These are phyloP conservation scores for Lemur catta DNA, from an alignment of 2,797 vertebrate genomes.

Conservation along the genomic window DNA sequence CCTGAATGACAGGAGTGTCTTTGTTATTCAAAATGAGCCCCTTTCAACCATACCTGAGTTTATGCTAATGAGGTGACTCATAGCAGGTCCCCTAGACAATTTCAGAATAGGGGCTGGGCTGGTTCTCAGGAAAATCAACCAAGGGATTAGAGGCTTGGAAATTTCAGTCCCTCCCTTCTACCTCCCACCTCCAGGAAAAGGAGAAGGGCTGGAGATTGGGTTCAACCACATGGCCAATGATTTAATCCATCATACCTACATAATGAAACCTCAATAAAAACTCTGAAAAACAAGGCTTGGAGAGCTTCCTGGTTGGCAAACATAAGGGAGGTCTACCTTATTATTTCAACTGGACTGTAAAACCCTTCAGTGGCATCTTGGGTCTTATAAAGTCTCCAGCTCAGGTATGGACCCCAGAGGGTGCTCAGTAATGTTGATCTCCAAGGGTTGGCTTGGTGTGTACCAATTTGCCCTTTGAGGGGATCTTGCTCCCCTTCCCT, in stretches of 20 bases:
- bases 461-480: background rate
- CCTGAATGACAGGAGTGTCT: background rate
- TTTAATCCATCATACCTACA: background rate
- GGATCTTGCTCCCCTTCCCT: background rate
- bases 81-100: background rate
- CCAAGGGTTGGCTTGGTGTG: background rate
- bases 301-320: background rate
- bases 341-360: background rate
- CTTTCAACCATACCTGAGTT: background rate
- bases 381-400: background rate
- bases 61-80: constrained; percentile 33
- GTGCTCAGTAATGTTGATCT: background rate
- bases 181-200: background rate
- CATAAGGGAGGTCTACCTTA: background rate
- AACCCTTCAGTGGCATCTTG: background rate
- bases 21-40: background rate
- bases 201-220: background rate
- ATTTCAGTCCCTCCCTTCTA: background rate
- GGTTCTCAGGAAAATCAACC: background rate
- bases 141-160: background rate
- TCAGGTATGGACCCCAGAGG: background rate
- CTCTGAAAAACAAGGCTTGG: background rate
- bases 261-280: constrained; percentile 43
- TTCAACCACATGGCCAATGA: background rate
- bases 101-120: background rate